Evolutionary conservation across 2,797 vertebrate genomes (phyloP), one percentile per base, ranked within the genome.

Genomic region (Melanogrammus aeglefinus): DNA sequence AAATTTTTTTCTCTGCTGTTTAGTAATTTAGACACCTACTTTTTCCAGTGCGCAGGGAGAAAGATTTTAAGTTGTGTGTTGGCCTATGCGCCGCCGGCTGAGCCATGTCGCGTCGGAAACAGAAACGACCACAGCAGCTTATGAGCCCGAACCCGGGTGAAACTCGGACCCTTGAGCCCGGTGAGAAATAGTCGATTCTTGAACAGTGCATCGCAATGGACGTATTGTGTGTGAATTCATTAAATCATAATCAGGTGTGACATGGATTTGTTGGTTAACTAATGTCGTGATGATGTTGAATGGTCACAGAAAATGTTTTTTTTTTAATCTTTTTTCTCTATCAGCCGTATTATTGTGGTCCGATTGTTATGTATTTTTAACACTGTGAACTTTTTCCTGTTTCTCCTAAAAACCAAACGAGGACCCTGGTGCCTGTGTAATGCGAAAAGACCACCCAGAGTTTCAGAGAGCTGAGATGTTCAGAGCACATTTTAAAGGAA

Each of bases 71-170:
- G 84, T 90, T 87, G 83, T 83, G 84, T 86, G 80, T 88, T 86
- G 88, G 87, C 88, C 86, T 86, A 82, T 87, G 88, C 76, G 83
- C 85, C 84, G 82, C 86, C 90, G 84, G 86, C 86, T 87, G 90
- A 86, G 89, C 87, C 89, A 93, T 93, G 92, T 93, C 91, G 86
- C 92, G 92, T 88, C 92, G 92, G 91, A 93, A 94, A 92, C 93
- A 94, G 92, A 94, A 93, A 90, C 88, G 90, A 89, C 92, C 92
- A 82, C 92, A 91, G 90, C 94, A 94, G 87, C 89, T 92, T 89
- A 90, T 93, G 90, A 91, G 84, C 90, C 86, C 86, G 88, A 90
- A 87, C 86, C 88, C 80, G 75, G 87, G 87, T 87, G 89, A 84
- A 86, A 89, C 87, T 91, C 78, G 91, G 90, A 91, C 89, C 87